Evolutionary conservation across 2,888 invertebrate species (phyloP).

Genomic region (Tortrix viridana): DNA sequence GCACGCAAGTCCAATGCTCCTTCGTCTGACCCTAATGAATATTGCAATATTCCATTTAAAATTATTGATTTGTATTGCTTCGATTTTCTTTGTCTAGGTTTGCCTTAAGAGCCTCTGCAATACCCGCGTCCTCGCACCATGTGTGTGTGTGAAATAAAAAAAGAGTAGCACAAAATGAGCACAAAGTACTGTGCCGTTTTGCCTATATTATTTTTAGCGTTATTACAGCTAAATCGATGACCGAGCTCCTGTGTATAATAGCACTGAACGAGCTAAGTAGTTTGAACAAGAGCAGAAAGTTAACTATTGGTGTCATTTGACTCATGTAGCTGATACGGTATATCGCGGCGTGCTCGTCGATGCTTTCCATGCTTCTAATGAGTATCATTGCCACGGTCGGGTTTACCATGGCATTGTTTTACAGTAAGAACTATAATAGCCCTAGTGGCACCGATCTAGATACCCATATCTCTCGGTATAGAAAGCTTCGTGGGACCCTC

Average conservation of each 20-base stretch:
- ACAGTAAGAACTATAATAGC: constrained; percentile 59
- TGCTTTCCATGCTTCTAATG: constrained; percentile 54
- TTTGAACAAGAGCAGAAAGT: constrained; percentile 10
- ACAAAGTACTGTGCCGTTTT: too few relatives aligned
- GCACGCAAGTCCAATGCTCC: constrained; percentile 55
- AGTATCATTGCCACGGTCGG: constrained; percentile 59
- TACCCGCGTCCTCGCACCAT: too few relatives aligned
- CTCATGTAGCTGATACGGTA: constrained; percentile 22
- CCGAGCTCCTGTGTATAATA: neutral
- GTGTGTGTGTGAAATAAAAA: neutral
- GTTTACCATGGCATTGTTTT: constrained; percentile 58
- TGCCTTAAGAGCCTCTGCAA: neutral
- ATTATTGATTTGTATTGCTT: neutral
- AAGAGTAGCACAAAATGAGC: too few relatives aligned
- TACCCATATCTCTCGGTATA: constrained; percentile 64
- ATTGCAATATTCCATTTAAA: constrained; percentile 41
- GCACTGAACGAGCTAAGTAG: neutral
- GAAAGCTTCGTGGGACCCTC: constrained; percentile 51
- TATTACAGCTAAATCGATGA: neutral
- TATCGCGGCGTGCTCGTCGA: constrained; percentile 41
- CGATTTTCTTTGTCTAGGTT: constrained; percentile 13
- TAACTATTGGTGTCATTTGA: constrained; percentile 19
- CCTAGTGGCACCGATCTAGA: constrained; percentile 65
- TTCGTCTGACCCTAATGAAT: constrained; percentile 47
- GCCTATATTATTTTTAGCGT: neutral